Evolutionary conservation across 2,113 vertebrate species (phyloP).

Genomic region (Cyprinodon tularosa): DNA sequence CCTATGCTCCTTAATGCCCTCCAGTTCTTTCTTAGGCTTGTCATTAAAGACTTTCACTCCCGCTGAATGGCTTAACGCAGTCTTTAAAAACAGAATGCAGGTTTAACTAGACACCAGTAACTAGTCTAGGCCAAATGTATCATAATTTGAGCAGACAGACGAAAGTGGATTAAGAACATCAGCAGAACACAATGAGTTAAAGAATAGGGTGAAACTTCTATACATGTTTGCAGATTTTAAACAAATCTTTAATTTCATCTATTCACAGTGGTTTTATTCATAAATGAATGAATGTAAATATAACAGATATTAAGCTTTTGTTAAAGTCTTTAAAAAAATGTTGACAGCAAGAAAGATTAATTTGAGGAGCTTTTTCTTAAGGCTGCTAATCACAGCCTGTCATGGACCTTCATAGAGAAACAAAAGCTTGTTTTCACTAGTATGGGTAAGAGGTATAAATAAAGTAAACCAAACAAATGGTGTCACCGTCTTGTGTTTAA

Average conservation of each 20-base stretch:
- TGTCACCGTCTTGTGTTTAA: constrained; percentile 48
- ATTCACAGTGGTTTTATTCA: not conserved
- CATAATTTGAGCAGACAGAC: too few species aligned
- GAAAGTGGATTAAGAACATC: too few species aligned
- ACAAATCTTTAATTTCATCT: not conserved
- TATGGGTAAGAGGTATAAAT: constrained; percentile 56
- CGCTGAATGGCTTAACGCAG: not conserved
- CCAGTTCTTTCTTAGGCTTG: not conserved
- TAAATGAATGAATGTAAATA: not conserved
- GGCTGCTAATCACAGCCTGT: constrained; percentile 56
- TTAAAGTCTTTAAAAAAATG: constrained; percentile 24
- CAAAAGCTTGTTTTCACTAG: constrained; percentile 50
- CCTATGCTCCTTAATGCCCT: not conserved
- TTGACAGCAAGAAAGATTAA: constrained; percentile 46
- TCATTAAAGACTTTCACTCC: not conserved
- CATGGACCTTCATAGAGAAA: constrained; percentile 68
- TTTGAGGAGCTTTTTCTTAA: constrained; percentile 50
- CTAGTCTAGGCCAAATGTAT: too few species aligned
- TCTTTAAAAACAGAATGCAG: not conserved
- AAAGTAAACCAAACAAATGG: constrained; percentile 61
- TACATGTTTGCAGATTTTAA: not conserved
- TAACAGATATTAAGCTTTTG: not conserved
- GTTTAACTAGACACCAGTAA: not conserved
- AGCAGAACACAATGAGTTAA: not conserved
- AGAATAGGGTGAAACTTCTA: not conserved